phyloP scores from a whole-genome alignment of 2,113 vertebrate species.

The Azemiops feae region DNA sequence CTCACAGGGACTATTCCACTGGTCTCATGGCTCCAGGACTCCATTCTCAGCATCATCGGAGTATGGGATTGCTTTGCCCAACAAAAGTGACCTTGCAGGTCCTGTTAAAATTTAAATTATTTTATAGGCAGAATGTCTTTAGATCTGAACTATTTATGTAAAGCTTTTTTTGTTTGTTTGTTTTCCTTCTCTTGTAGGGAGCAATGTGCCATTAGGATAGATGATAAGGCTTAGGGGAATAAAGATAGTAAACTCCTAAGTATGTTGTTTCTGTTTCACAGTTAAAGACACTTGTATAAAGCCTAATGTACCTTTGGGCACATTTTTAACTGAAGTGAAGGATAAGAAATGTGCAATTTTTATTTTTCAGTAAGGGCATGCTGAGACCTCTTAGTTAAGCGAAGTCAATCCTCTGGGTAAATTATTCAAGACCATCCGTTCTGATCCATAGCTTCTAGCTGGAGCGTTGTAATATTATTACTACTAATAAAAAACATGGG shows the following conservation, averaged over 20 bases:
- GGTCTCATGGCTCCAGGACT: neutral
- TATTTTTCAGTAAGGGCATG: conserved; percentile 52
- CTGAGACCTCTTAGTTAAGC: conserved; percentile 46
- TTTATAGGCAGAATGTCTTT: conserved; percentile 70
- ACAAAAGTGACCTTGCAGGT: conserved; percentile 64
- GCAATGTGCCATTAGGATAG: conserved; percentile 54
- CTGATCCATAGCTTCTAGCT: conserved; percentile 48
- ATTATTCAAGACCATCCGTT: conserved; percentile 37
- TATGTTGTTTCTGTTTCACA: conserved; percentile 45
- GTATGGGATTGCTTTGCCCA: conserved; percentile 13
- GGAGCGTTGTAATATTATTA: conserved; percentile 34
- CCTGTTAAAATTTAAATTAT: conserved; percentile 69
- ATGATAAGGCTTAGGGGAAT: conserved; percentile 39
- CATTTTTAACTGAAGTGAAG: conserved; percentile 49
- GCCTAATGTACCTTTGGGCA: conserved; percentile 28
- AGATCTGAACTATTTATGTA: conserved; percentile 61
- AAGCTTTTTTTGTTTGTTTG: conserved; percentile 35
- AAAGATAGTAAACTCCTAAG: conserved; percentile 38
- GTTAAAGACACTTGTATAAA: conserved; percentile 44
- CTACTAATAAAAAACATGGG: conserved; percentile 38
- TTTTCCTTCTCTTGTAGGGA: conserved; percentile 41
- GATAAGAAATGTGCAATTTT: conserved; percentile 43
- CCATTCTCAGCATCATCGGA: neutral
- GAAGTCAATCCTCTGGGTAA: conserved; percentile 50
- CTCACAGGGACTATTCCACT: neutral